A percentile compares a stretch with the other conserved stretches of the same genome.
Conservation (phyloP, 2,113 vertebrate species). For the Mesocricetus auratus region DNA sequence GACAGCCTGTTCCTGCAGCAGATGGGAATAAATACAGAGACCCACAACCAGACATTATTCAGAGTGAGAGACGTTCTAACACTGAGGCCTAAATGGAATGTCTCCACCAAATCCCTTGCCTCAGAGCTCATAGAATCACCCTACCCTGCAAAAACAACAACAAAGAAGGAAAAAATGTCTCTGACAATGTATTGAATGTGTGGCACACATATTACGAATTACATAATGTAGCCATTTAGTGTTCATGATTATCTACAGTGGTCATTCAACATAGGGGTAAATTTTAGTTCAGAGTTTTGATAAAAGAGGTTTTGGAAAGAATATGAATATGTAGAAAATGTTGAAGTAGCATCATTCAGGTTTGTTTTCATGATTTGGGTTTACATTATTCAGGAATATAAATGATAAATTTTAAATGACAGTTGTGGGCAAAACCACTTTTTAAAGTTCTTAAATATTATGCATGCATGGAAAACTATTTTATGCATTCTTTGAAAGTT, state of each 20-base stretch:
- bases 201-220: neutral
- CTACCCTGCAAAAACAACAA: neutral
- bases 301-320: slow-evolving; percentile 31
- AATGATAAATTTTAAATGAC: neutral
- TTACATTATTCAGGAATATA: slow-evolving; percentile 38
- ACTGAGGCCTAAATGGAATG: neutral
- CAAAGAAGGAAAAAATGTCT: neutral
- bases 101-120: neutral
- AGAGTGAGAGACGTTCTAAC: too few species aligned
- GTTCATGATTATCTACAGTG: neutral
- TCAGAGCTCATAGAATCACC: neutral
- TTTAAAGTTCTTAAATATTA: slow-evolving; percentile 66
- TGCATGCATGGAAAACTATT: slow-evolving; percentile 44
- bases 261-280: neutral
- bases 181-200: neutral
- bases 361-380: slow-evolving; percentile 39
- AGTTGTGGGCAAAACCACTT: slow-evolving; percentile 59
- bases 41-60: neutral
- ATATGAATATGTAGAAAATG: slow-evolving; percentile 43
- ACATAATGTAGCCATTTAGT: neutral
- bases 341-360: slow-evolving; percentile 12
- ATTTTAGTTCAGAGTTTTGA: neutral
- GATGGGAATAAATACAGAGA: neutral
- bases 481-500: neutral
- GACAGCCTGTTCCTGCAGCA: neutral